Evolutionary conservation across 2,113 vertebrate genomes (phyloP).

Genomic region (Callospermophilus lateralis): DNA sequence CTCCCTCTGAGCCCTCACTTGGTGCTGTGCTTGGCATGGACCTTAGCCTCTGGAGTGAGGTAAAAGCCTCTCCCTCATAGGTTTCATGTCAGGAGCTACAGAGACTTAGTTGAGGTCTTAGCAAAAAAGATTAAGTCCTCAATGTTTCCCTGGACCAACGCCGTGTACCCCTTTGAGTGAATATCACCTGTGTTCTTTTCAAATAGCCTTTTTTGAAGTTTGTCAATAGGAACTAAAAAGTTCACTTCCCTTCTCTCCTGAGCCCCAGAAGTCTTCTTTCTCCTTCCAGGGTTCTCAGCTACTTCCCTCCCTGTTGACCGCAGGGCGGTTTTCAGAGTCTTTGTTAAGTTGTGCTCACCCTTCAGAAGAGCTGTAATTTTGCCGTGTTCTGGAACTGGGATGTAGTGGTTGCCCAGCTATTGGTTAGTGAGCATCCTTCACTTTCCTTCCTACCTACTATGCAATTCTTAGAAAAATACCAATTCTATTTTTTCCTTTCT

Average conservation of each 20-base stretch:
- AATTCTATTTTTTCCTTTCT: background rate
- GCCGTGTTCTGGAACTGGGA: background rate
- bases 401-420: background rate
- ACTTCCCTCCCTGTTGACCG: background rate
- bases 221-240: background rate
- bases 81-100: background rate
- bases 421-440: background rate
- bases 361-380: background rate
- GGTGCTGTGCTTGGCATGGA: background rate
- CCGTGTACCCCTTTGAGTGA: background rate
- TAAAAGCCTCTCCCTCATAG: background rate
- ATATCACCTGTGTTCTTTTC: conserved; percentile 6
- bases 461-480: conserved; percentile 15
- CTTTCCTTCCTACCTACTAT: background rate
- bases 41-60: background rate
- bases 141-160: conserved; percentile 11
- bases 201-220: conserved; percentile 33
- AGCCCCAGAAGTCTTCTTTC: background rate
- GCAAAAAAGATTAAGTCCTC: background rate
- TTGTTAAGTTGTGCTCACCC: background rate
- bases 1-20: background rate
- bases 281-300: background rate
- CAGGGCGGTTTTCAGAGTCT: background rate
- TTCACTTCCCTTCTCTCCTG: background rate
- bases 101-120: background rate